Evolutionary conservation across 2,113 vertebrate species (phyloP), one percentile per base, ranked within the genome.

Genomic region (Pantherophis guttatus): DNA sequence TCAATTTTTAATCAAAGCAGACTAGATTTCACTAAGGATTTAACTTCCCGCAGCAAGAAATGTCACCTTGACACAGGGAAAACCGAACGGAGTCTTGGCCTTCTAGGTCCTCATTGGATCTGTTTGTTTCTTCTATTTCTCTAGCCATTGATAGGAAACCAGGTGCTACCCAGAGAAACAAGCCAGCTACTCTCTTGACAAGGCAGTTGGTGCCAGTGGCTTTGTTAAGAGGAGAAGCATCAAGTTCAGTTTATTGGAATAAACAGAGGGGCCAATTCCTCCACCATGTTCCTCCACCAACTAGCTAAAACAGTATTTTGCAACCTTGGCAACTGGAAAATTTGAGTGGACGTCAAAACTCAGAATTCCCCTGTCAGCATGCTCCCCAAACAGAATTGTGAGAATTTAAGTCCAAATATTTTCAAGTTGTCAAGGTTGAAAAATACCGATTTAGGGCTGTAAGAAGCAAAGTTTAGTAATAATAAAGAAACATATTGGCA

Each of bases 1-100:
- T 97, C 93, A 91, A 96, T 95, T 96, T 95, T 97, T 96, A 94
- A 96, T 97, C 95, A 97, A 96, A 97, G 94, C 91, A 94, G 90
- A 90, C 48, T 59, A 85, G 88, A 89, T 96, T 96, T 96, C 92
- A 94, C 23, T 89, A 94, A 95, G 95, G 93, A 89, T 93, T 81
- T 92, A n/a, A 91, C 55, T 95, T 97, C 94, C 93, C 94, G 91
- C 86, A 94, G 94, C 89, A 96, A 17, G 7, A 95, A 87, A 50
- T 0, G 33, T 91, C 86, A 33, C 52, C 86, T 94, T 95, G 95
- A 93, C 50, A 39, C 26, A 48, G 70, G 55, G 26, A n/a, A 57
- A 58, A 52, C 24, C 9, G 21, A 87, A n/a, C 19, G 19, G 39
- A 24, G 8, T 21, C 29, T 21, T 21, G 33, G 3, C 9, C 17